phyloP scores from a whole-genome alignment of 2,888 invertebrate species.

The Heliconius aoede region DNA sequence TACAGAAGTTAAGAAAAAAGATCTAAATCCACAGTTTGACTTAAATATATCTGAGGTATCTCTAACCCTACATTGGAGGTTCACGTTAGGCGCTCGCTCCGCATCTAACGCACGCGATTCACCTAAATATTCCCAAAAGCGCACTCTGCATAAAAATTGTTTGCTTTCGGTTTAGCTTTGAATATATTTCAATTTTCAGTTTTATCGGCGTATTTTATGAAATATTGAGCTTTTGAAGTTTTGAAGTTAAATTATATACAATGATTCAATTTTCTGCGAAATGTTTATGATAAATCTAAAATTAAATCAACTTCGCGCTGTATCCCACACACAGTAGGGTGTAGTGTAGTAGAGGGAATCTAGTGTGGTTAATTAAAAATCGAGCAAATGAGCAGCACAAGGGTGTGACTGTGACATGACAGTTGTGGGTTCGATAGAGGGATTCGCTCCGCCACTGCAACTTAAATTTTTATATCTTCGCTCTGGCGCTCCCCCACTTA shows the following conservation, averaged over 20 bases:
- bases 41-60: not conserved
- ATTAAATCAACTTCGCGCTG: no score
- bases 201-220: constrained; percentile 5
- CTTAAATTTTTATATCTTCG: no score
- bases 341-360: no score
- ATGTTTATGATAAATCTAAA: no score
- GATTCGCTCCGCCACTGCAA: no score
- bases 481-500: no score
- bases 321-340: no score
- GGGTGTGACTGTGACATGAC: no score
- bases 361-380: no score
- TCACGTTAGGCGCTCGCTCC: constrained; percentile 30
- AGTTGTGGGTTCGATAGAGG: no score
- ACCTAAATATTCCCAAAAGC: constrained; percentile 30
- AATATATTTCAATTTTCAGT: constrained; percentile 29
- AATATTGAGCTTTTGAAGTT: constrained; percentile 17
- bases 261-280: not conserved
- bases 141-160: constrained; percentile 23
- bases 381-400: no score
- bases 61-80: not conserved
- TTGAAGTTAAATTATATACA: constrained; percentile 10
- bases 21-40: not conserved
- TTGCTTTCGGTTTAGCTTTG: constrained; percentile 26
- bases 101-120: constrained; percentile 24
- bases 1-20: no score